Evolutionary conservation across 2,113 vertebrate genomes (phyloP), one percentile per base, ranked within the genome.

Genomic region (Xenopus borealis): DNA sequence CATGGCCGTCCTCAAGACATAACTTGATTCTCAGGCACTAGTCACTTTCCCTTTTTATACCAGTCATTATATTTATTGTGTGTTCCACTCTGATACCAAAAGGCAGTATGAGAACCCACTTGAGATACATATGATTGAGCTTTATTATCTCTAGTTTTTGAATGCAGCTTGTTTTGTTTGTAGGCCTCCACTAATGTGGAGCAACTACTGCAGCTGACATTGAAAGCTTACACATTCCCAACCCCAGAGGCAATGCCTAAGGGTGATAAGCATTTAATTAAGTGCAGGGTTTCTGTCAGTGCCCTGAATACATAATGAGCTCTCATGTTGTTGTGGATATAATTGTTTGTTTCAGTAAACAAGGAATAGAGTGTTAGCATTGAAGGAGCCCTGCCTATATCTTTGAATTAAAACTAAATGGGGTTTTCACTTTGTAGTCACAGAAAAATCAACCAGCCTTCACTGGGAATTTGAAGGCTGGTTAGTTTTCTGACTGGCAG

Each of bases 401-500:
- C 78, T 86, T 72, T 75, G 70, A 78, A 66, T 75, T 77, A 73
- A 75, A 81, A 46, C 78, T 78, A 75, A 87, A 78, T 81, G 72
- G 68, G 82, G 53, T 55, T 62, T 16, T 77, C 72, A 59, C 55
- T 78, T 80, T 82, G 81, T 79, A 73, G 62, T 72, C 78, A 62
- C 57, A 72, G 72, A 81, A 75, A 65, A 47, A 73, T 78, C 75
- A 80, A 80, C 78, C 66, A 71, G 73, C 69, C 75, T 84, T 87
- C 87, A 83, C 61, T 3, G 12, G 79, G 84, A 74, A 80, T 81
- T 72, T 78, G 50, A 82, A 72, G 82, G 78, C 75, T 78, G 66
- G 82, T 78, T 75, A 71, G 79, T 80, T 79, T 78, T 83, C 82
- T 88, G 87, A 86, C 80, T 83, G 86, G 83, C 84, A 80, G 81